A percentile compares a stretch with the other conserved stretches of the same genome.
Conservation (phyloP, 2,113 vertebrate genomes). For the Hassar affinis region DNA sequence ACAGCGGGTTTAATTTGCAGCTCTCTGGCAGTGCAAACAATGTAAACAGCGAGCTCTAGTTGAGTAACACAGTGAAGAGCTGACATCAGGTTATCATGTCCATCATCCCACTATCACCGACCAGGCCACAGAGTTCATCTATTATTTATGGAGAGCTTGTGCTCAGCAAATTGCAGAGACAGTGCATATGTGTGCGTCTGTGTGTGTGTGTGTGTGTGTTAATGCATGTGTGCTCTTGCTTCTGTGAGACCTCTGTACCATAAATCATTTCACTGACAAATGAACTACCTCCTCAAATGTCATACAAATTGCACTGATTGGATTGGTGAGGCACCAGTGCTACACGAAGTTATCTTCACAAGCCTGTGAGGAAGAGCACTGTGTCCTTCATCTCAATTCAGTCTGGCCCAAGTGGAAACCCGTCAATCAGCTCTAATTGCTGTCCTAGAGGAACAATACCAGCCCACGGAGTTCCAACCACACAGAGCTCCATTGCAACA, state of each 20-base stretch:
- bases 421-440: conserved; percentile 92
- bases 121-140: conserved; percentile 53
- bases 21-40: conserved; percentile 47
- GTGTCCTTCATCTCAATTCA: conserved; percentile 73
- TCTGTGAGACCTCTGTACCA: not conserved
- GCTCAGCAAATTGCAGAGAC: conserved; percentile 51
- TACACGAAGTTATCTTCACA: conserved; percentile 35
- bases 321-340: conserved; percentile 39
- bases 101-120: conserved; percentile 53
- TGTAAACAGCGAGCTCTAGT: conserved; percentile 47
- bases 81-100: conserved; percentile 57
- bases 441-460: conserved; percentile 83
- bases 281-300: conserved; percentile 37
- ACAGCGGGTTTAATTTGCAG: conserved; percentile 50
- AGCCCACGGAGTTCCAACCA: conserved; percentile 73
- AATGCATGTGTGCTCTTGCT: not conserved
- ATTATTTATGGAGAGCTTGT: conserved; percentile 51
- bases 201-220: conserved; percentile 8
- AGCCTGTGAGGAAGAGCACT: conserved; percentile 54
- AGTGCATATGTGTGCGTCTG: conserved; percentile 7
- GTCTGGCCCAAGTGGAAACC: conserved; percentile 74
- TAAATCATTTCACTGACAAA: conserved; percentile 31
- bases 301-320: conserved; percentile 51
- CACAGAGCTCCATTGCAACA: conserved; percentile 82
- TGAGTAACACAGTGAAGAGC: conserved; percentile 47